These are phyloP conservation scores for Isichthys henryi DNA, from an alignment of 2,113 vertebrate species.

Conservation along the genomic window DNA sequence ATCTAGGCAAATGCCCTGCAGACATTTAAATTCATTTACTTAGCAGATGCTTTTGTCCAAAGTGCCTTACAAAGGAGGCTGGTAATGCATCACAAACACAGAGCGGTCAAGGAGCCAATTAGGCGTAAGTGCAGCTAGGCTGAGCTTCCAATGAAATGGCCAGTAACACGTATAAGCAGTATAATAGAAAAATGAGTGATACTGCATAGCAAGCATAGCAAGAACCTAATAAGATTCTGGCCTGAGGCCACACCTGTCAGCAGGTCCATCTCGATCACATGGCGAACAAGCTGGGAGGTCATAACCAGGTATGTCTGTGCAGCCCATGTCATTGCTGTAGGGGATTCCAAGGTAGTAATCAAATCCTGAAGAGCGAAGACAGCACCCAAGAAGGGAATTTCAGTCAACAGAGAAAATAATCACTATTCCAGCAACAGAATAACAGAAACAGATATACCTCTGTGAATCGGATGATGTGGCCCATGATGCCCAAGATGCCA, in stretches of 20 bases:
- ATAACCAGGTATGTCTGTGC: conserved; percentile 77
- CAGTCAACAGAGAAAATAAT: background rate
- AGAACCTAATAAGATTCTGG: background rate
- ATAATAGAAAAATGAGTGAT: background rate
- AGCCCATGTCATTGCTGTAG: conserved; percentile 97
- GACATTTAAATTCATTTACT: background rate
- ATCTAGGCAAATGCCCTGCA: background rate
- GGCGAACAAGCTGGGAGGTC: conserved; percentile 69
- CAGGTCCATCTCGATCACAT: conserved; percentile 45
- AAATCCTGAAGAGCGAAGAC: conserved; percentile 67
- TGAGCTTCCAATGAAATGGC: background rate
- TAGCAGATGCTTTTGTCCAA: background rate
- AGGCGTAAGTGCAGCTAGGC: background rate
- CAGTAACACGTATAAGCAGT: background rate
- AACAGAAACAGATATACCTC: conserved; percentile 58
- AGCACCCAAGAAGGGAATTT: conserved; percentile 14
- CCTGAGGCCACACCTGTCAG: conserved; percentile 24
- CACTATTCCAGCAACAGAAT: background rate
- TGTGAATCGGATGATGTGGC: conserved; percentile 69
- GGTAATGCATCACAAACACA: background rate
- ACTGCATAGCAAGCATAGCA: background rate
- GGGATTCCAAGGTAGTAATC: conserved; percentile 87
- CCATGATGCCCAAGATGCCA: conserved; percentile 92
- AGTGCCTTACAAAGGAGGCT: background rate
- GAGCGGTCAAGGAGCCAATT: background rate